Conservation (phyloP, 2,113 vertebrate species). For the Uria lomvia region DNA sequence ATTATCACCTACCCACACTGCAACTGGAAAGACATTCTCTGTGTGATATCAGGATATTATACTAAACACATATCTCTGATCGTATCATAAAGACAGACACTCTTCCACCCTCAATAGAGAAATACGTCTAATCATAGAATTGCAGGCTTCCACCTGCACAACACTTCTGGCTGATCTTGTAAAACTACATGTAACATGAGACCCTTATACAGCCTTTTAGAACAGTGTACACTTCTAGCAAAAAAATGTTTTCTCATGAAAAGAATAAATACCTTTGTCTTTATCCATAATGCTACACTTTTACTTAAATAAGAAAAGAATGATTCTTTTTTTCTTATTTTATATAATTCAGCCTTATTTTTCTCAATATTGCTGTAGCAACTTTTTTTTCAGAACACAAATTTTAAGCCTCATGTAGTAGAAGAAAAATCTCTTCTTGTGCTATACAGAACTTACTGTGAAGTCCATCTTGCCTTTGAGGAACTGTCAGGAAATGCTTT, state of each 20-base stretch:
- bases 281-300: neutral
- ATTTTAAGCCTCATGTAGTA: neutral
- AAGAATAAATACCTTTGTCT: neutral
- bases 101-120: neutral
- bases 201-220: neutral
- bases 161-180: neutral
- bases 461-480: neutral
- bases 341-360: neutral
- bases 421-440: neutral
- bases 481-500: neutral
- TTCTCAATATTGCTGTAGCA: neutral
- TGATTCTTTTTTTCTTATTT: neutral
- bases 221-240: neutral
- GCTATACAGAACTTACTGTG: neutral
- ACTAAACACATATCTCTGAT: neutral
- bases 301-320: neutral
- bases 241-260: neutral
- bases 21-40: neutral
- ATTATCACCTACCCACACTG: neutral
- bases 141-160: neutral
- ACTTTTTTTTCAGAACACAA: neutral
- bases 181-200: neutral
- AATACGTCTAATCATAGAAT: neutral
- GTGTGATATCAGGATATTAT: neutral
- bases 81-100: neutral